phyloP scores from a whole-genome alignment of 2,888 invertebrate genomes.

The Folsomia candida region DNA sequence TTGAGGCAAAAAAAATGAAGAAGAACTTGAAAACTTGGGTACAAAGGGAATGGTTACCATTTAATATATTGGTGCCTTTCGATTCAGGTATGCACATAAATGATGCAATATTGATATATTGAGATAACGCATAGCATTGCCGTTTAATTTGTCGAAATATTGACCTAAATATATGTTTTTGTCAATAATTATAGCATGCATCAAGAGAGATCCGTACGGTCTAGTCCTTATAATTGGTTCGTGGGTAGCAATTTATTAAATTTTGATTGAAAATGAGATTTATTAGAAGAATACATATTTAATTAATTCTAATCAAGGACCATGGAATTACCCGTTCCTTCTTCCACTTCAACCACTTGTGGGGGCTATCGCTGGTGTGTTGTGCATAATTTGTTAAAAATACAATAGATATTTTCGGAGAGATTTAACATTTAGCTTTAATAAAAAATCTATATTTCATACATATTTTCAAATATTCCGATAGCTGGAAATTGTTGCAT shows the following conservation, averaged over 20 bases:
- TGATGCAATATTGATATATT: no score
- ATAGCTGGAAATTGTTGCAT: slow-evolving; percentile 85
- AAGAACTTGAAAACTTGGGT: slow-evolving; percentile 32
- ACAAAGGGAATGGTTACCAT: slow-evolving; percentile 30
- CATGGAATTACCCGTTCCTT: slow-evolving; percentile 96
- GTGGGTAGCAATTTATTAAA: no score
- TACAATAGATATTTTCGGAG: neutral
- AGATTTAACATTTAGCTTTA: neutral
- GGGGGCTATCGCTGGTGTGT: slow-evolving; percentile 72
- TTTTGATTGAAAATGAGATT: no score
- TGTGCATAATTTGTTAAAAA: neutral
- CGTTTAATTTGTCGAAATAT: no score
- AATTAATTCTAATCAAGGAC: slow-evolving; percentile 58
- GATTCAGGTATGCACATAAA: no score
- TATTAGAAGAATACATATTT: neutral
- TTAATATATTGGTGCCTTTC: slow-evolving; percentile 37
- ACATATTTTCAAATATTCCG: no score
- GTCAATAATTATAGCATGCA: no score
- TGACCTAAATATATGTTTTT: no score
- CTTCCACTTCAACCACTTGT: slow-evolving; percentile 72
- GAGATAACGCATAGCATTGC: no score
- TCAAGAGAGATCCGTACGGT: slow-evolving; percentile 80
- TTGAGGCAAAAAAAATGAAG: slow-evolving; percentile 24
- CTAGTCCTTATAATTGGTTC: slow-evolving; percentile 75
- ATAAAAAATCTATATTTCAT: no score